Conservation (phyloP, 2,113 vertebrate species). For the Prunella himalayana region DNA sequence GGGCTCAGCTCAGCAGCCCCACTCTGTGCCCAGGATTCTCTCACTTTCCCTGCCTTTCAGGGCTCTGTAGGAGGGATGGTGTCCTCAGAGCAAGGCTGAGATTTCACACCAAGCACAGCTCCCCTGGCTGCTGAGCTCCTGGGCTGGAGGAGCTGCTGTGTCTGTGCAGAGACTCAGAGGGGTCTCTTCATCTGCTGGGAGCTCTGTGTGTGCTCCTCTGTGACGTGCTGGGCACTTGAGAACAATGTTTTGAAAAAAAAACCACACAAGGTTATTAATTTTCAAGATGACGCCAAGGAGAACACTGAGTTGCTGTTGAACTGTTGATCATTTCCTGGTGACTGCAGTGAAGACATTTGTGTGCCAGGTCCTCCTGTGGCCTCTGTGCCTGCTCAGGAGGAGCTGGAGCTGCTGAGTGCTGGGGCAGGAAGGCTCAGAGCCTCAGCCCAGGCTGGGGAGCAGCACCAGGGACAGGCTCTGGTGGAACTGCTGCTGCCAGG, state of each 20-base stretch:
- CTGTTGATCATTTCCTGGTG: background rate
- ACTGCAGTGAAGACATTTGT: fast-evolving
- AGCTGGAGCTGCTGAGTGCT: fast-evolving
- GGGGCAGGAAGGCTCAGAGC: background rate
- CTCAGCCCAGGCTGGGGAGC: fast-evolving
- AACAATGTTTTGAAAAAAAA: background rate
- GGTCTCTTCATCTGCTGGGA: background rate
- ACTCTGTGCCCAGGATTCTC: fast-evolving
- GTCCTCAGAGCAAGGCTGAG: background rate
- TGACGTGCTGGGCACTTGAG: fast-evolving
- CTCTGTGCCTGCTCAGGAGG: background rate
- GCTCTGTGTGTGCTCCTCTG: fast-evolving
- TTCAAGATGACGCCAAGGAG: background rate
- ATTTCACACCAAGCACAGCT: background rate
- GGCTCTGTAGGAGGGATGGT: background rate
- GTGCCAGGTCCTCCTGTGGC: background rate
- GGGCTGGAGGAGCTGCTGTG: background rate
- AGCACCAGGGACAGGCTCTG: fast-evolving
- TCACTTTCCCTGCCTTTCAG: background rate
- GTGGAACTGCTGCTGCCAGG: background rate
- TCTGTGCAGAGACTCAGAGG: background rate
- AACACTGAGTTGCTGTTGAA: background rate
- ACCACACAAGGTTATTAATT: background rate
- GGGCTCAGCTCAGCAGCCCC: background rate
- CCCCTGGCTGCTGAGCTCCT: background rate